Evolutionary conservation across 2,113 vertebrate genomes (phyloP), one percentile per base, ranked within the genome.

Genomic region (Eupsittula cactorum): DNA sequence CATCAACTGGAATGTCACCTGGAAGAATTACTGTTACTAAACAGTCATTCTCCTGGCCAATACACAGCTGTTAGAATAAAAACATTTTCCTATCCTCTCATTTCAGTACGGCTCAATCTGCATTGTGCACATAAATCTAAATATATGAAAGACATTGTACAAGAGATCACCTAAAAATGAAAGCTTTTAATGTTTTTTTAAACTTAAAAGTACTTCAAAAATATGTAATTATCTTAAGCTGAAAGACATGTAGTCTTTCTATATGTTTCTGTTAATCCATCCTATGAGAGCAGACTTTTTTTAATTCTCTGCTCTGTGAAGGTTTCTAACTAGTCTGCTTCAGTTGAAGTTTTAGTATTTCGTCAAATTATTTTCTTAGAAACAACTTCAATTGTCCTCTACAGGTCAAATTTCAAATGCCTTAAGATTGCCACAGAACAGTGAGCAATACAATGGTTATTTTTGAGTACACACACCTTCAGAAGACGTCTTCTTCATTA

Each of bases 141-240:
- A 80, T 76, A 62, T 41, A 21, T 18, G 59, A 82, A 86, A 87
- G 28, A 44, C 86, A 92, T 73, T 81, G n/a, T 35, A 79, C 31
- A 28, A 85, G 41, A 90, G 78, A 92, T 44, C 73, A 88, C n/a
- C 10, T 73, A 91, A 83, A 76, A 96, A 92, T 77, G 83, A 90
- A 86, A 93, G 50, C 64, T 74, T 41, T n/a, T 78, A 65, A 74
- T 60, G 42, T 63, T 63, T 52, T 88, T 92, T 73, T 67, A 59
- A 87, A 90, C 24, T 76, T 90, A 50, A 63, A 80, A 81, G 18
- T 57, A 68, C 47, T 44, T 31, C 4, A 35, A 47, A 74, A 67
- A 73, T 9, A n/a, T 10, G 8, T 46, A 68, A 75, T 92, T 91
- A n/a, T 77, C 53, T 59, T 84, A 68, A 63, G 50, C n/a, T 81